Conservation (phyloP, 1,140 invertebrate genomes). For the Drosophila sp. region DNA sequence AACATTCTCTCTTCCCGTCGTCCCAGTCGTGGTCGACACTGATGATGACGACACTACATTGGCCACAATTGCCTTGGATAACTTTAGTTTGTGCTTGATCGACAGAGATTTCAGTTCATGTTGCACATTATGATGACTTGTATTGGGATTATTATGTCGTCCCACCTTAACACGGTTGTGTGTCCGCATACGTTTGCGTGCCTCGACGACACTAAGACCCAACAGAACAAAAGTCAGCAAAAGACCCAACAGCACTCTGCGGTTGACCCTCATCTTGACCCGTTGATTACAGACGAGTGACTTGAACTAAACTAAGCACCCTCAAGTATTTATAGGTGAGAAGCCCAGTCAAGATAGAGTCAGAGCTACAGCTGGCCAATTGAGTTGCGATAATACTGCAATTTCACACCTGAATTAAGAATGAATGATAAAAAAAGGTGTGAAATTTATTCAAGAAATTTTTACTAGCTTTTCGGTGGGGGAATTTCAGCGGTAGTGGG, state of each 20-base stretch:
- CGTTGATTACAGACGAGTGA: constrained; percentile 13
- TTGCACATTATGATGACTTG: constrained; percentile 18
- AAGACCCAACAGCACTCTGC: constrained; percentile 9
- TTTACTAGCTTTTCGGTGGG: neutral
- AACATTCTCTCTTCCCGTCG: neutral
- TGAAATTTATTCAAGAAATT: neutral
- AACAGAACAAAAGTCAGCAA: constrained; percentile 6
- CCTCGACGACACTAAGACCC: neutral
- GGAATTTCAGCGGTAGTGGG: no score
- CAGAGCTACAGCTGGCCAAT: neutral
- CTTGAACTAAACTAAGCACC: constrained; percentile 15
- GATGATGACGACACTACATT: neutral
- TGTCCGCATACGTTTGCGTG: neutral
- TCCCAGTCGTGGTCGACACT: no score
- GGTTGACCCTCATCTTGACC: constrained; percentile 26
- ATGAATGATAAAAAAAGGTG: neutral
- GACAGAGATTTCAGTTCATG: constrained; percentile 37
- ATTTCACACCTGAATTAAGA: constrained; percentile 1
- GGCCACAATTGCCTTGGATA: neutral
- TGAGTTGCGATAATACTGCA: neutral
- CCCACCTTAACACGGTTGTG: constrained; percentile 22
- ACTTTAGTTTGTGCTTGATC: constrained; percentile 33
- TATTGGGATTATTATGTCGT: constrained; percentile 27
- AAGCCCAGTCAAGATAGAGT: neutral
- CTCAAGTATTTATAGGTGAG: constrained; percentile 46